These are phyloP conservation scores for Colletes collaris DNA, from an alignment of 2,888 invertebrate species.

Conservation along the genomic window DNA sequence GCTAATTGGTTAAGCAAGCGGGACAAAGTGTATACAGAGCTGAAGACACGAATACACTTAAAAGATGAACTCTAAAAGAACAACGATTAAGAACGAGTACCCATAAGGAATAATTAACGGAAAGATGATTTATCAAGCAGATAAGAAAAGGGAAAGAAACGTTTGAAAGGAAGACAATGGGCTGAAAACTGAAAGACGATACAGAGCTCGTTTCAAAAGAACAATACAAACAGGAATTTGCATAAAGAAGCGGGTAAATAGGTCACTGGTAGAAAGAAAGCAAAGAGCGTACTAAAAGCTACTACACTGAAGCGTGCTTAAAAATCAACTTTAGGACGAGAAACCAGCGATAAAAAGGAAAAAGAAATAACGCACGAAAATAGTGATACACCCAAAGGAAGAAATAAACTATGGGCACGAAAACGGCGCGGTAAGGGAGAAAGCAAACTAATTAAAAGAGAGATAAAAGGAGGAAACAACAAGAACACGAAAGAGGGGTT, in stretches of 20 bases:
- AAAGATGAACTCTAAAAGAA: neutral
- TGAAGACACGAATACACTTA: neutral
- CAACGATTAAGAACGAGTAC: neutral
- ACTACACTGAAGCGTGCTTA: neutral
- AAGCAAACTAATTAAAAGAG: slow-evolving; percentile 37
- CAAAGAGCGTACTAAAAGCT: slow-evolving; percentile 3
- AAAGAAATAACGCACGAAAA: neutral
- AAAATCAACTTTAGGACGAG: slow-evolving; percentile 12
- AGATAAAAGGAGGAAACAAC: neutral
- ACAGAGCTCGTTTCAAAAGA: slow-evolving; percentile 3
- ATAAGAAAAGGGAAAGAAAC: neutral
- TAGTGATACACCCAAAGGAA: neutral
- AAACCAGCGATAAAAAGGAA: slow-evolving; percentile 6
- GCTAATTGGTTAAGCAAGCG: neutral
- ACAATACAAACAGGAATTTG: slow-evolving; percentile 1
- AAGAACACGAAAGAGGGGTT: neutral
- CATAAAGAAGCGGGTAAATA: neutral
- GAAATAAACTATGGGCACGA: slow-evolving; percentile 12
- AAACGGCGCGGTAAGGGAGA: slow-evolving; percentile 16
- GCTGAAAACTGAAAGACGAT: neutral
- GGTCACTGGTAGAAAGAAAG: neutral
- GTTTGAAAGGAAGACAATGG: neutral
- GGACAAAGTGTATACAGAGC: neutral
- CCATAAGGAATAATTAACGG: neutral
- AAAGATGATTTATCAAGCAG: neutral